Evolutionary conservation across 2,888 invertebrate genomes (phyloP).

Genomic region (Dasypolia templi): DNA sequence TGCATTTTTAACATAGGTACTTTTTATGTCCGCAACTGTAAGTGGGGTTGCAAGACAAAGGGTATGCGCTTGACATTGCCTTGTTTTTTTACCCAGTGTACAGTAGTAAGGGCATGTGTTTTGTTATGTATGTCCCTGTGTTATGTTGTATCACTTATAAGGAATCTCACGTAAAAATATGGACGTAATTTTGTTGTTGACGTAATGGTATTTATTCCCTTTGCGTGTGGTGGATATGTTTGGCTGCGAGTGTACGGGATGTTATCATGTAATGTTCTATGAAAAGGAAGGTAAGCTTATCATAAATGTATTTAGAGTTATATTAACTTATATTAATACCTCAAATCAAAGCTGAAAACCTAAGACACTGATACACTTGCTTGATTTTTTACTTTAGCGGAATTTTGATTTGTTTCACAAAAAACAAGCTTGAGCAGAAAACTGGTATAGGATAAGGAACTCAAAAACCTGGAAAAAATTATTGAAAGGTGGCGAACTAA

Average conservation of each 20-base stretch:
- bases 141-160: constrained; percentile 50
- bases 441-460: too few relatives aligned
- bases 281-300: too few relatives aligned
- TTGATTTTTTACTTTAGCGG: too few relatives aligned
- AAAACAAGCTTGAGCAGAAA: too few relatives aligned
- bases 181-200: constrained; percentile 35
- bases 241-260: constrained; percentile 11
- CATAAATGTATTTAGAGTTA: too few relatives aligned
- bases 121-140: constrained; percentile 23
- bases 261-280: neutral
- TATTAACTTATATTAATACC: too few relatives aligned
- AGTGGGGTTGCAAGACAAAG: constrained; percentile 67
- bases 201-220: constrained; percentile 31
- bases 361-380: too few relatives aligned
- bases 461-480: too few relatives aligned
- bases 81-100: constrained; percentile 63
- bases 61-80: constrained; percentile 69
- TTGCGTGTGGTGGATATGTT: constrained; percentile 32
- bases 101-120: constrained; percentile 18
- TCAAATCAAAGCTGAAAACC: too few relatives aligned
- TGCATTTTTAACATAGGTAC: constrained; percentile 32
- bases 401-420: too few relatives aligned
- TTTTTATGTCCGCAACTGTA: constrained; percentile 63
- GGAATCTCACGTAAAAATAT: constrained; percentile 48
- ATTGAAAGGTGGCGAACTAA: too few relatives aligned